These are phyloP conservation scores for Oncorhynchus nerka DNA, from an alignment of 2,113 vertebrate species.

Conservation along the genomic window DNA sequence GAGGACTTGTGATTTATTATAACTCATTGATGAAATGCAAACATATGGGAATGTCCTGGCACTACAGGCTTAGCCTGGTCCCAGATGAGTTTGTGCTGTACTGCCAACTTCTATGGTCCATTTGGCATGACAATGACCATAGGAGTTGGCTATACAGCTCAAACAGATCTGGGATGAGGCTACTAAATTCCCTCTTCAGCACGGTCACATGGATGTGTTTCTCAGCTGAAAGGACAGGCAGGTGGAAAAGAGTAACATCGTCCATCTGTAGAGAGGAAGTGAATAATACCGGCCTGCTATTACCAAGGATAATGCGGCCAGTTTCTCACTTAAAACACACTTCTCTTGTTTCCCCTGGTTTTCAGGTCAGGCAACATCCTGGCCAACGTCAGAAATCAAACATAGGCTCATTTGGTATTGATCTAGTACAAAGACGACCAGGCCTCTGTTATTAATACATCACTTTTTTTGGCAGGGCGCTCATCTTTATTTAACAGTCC, in stretches of 20 bases:
- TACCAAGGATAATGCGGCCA: background rate
- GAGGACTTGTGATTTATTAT: no score
- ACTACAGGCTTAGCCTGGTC: no score
- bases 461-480: slow-evolving; percentile 46
- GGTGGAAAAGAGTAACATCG: background rate
- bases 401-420: slow-evolving; percentile 66
- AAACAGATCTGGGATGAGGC: no score
- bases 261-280: background rate
- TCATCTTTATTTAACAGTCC: slow-evolving; percentile 82
- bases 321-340: background rate
- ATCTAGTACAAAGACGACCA: slow-evolving; percentile 61
- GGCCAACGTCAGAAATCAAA: slow-evolving; percentile 43
- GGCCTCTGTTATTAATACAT: slow-evolving; percentile 69
- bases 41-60: no score
- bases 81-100: no score
- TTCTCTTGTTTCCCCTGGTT: slow-evolving; percentile 26
- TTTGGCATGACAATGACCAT: no score
- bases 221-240: background rate
- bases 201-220: no score
- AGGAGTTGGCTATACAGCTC: no score
- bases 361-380: slow-evolving; percentile 32
- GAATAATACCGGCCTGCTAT: background rate
- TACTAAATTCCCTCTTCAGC: no score
- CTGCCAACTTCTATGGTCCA: no score
- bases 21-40: no score